These are phyloP conservation scores for Calosoma granatense DNA, from an alignment of 1,140 invertebrate species.

Conservation along the genomic window DNA sequence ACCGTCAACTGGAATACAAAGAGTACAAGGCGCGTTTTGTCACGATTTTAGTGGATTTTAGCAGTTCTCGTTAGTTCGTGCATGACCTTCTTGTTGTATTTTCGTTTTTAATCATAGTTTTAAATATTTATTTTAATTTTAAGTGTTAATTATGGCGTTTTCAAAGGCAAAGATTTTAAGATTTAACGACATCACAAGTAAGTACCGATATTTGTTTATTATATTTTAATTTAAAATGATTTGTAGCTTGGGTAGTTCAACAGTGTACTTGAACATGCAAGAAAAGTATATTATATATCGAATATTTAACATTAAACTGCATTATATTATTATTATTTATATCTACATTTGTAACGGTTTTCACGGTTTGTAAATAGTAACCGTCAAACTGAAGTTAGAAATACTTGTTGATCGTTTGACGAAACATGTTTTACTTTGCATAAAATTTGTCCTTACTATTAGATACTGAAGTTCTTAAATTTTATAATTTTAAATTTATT, in stretches of 20 bases:
- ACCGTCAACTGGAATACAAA: too few relatives aligned
- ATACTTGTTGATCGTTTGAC: background rate
- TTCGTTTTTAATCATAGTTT: slow-evolving; percentile 5
- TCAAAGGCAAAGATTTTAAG: slow-evolving; percentile 31
- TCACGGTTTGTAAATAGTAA: slow-evolving; percentile 19
- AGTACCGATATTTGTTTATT: slow-evolving; percentile 15
- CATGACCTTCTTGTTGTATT: background rate
- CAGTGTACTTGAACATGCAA: background rate
- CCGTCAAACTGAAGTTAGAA: background rate
- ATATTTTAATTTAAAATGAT: slow-evolving; percentile 10
- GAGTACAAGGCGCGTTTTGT: too few relatives aligned
- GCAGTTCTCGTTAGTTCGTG: background rate
- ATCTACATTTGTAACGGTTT: slow-evolving; percentile 11
- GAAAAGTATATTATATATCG: slow-evolving; percentile 4
- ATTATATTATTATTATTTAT: background rate
- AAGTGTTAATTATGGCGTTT: slow-evolving; percentile 33
- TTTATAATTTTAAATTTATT: background rate
- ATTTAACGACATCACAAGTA: slow-evolving; percentile 30
- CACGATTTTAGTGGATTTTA: background rate
- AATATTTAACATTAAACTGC: slow-evolving; percentile 6
- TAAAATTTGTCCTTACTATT: background rate
- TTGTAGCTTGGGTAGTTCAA: background rate
- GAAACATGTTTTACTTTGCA: background rate
- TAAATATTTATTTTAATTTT: background rate
- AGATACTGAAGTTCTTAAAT: background rate